Percentiles rank a stretch among this genome's conserved stretches.
Conservation (phyloP, 1,140 invertebrate species). For the Caenorhabditis remanei region DNA sequence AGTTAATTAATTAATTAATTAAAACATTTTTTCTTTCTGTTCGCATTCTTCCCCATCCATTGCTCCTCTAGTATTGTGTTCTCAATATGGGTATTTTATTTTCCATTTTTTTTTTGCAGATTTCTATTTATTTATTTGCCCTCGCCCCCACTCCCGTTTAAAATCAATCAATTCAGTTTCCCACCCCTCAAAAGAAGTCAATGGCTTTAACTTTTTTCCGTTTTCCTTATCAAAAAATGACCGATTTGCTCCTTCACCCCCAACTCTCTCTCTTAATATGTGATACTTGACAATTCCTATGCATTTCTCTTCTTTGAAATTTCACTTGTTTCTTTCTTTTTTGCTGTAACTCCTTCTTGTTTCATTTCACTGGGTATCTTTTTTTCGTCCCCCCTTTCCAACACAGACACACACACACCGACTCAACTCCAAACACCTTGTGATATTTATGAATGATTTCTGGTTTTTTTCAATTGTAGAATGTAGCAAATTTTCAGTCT, state of each 20-base stretch:
- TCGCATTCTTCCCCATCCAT: not conserved
- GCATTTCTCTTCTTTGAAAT: no score
- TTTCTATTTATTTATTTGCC: not conserved
- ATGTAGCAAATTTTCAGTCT: no score
- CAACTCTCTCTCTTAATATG: not conserved
- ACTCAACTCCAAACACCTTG: no score
- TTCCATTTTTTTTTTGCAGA: not conserved
- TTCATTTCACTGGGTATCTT: no score
- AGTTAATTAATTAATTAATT: conserved; percentile 30
- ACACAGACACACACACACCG: no score
- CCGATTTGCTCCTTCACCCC: not conserved
- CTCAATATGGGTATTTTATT: conserved; percentile 5
- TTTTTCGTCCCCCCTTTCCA: no score
- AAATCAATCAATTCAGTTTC: not conserved
- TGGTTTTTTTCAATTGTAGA: no score
- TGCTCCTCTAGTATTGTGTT: conserved; percentile 31
- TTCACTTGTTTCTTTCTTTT: no score
- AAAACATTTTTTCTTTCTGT: not conserved
- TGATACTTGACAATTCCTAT: no score
- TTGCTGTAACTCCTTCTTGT: no score
- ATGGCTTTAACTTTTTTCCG: conserved; percentile 22
- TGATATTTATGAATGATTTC: no score
- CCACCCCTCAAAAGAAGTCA: conserved; percentile 29
- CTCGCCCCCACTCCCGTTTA: not conserved
- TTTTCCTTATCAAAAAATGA: not conserved